Conservation (phyloP, 1,140 invertebrate species). For the Scaptomyza graminum region DNA sequence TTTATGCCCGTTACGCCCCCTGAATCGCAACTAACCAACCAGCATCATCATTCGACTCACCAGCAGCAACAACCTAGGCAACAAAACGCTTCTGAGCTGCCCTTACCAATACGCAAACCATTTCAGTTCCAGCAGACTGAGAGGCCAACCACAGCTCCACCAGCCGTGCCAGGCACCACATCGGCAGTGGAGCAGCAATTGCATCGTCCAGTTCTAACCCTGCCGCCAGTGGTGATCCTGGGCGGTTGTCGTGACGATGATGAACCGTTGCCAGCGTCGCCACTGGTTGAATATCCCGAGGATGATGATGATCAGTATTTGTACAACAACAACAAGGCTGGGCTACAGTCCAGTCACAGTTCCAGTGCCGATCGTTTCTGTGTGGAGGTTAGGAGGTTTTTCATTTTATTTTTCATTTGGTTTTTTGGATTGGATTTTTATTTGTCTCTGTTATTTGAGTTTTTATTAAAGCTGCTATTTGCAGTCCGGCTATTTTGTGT, state of each 20-base stretch:
- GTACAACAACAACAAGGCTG: slow-evolving; percentile 30
- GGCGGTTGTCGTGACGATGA: slow-evolving; percentile 65
- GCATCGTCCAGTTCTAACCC: slow-evolving; percentile 83
- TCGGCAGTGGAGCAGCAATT: slow-evolving; percentile 64
- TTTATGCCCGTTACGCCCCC: slow-evolving; percentile 28
- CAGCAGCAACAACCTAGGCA: slow-evolving; percentile 33
- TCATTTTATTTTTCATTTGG: slow-evolving; percentile 52
- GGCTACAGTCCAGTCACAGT: slow-evolving; percentile 66
- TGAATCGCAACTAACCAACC: slow-evolving; percentile 34
- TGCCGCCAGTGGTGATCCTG: slow-evolving; percentile 79
- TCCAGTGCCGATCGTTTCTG: slow-evolving; percentile 80
- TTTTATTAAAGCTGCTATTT: background rate
- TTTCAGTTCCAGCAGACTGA: slow-evolving; percentile 65
- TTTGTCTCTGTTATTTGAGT: slow-evolving; percentile 12
- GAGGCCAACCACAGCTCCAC: slow-evolving; percentile 23
- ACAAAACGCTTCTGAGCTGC: slow-evolving; percentile 33
- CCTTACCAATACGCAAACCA: slow-evolving; percentile 50
- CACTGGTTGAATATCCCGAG: slow-evolving; percentile 86
- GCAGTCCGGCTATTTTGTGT: background rate
- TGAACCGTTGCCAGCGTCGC: slow-evolving; percentile 57
- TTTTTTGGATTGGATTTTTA: slow-evolving; percentile 43
- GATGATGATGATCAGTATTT: slow-evolving; percentile 86
- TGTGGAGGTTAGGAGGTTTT: slow-evolving; percentile 83
- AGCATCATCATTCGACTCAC: slow-evolving; percentile 1
- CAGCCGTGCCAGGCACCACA: slow-evolving; percentile 13